Evolutionary conservation across 2,113 vertebrate species (phyloP).

Genomic region (Periophthalmus modestus): DNA sequence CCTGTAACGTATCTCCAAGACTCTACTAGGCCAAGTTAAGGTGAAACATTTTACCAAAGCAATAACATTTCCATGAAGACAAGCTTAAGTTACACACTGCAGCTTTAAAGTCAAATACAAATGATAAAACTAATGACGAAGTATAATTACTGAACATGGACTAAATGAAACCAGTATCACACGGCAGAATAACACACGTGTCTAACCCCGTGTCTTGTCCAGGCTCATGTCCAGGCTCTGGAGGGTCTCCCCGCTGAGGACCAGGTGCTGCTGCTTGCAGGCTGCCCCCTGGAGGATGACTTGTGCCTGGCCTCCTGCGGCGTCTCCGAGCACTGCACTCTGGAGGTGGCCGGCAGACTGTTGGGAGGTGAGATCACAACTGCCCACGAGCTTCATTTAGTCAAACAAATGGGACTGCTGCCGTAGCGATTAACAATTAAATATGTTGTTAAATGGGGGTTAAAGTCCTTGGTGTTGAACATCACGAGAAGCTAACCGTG

Average conservation of each 20-base stretch:
- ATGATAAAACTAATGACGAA: no score
- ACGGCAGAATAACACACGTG: background rate
- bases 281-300: conserved; percentile 78
- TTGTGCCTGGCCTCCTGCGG: conserved; percentile 71
- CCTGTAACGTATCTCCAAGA: background rate
- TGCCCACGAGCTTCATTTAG: background rate
- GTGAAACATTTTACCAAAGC: background rate
- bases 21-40: no score
- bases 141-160: no score
- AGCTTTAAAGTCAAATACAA: no score
- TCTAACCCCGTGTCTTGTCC: background rate
- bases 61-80: no score
- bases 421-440: no score
- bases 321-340: conserved; percentile 75
- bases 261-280: conserved; percentile 78
- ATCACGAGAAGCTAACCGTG: background rate
- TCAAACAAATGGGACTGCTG: no score
- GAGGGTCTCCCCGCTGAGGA: conserved; percentile 79
- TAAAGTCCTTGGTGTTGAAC: no score
- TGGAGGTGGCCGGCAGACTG: conserved; percentile 78
- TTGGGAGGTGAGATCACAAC: conserved; percentile 73
- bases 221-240: conserved; percentile 76
- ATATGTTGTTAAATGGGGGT: no score
- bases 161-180: no score
- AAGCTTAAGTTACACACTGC: no score